Evolutionary conservation across 2,113 vertebrate species (phyloP), one percentile per base, ranked within the genome.

Genomic region (Indicator maculatus): DNA sequence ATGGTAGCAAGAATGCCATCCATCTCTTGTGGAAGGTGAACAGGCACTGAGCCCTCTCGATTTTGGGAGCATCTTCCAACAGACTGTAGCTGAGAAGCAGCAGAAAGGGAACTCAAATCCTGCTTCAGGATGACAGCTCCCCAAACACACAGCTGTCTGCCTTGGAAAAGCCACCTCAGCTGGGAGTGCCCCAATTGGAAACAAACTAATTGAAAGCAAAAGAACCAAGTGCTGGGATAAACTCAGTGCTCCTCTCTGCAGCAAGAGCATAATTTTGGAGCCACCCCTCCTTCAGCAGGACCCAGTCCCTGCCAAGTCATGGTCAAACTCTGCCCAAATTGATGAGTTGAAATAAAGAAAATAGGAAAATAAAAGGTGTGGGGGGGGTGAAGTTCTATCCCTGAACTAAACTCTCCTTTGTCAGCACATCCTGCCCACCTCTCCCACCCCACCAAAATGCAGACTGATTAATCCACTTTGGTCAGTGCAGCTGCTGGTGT

Each of bases 151-250:
- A 31, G 36, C 15, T 8, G 9, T 7, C 41, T 5, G n/a, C 15
- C 39, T 38, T 61, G 53, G 20, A 58, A 73, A 1, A 84, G 36
- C 4, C n/a, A 63, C 55, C 67, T 59, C 0, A 0, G 24, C 33
- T 73, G 26, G 5, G n/a, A 69, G 38, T 1, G 1, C 6, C 45
- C 36, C 2, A 1, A 0, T 30, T 15, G 21, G 64, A 92, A 79
- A 12, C 26, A 50, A 66, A 45, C 4, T 36, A 26, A 79, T 24
- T 60, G 9, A 31, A 71, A 80, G 28, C 18, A 41, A 11, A 55
- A 60, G 39, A 45, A 45, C 11, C 15, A 8, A 67, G 33, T 2
- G 21, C 33, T 1, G 1, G 19, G 9, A 17, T 5, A 27, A 79
- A 21, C 16, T 13, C 55, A 18, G 19, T 1, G 12, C 31, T 38